phyloP scores from a whole-genome alignment of 2,888 invertebrate species.

The Choreutis nemorana region DNA sequence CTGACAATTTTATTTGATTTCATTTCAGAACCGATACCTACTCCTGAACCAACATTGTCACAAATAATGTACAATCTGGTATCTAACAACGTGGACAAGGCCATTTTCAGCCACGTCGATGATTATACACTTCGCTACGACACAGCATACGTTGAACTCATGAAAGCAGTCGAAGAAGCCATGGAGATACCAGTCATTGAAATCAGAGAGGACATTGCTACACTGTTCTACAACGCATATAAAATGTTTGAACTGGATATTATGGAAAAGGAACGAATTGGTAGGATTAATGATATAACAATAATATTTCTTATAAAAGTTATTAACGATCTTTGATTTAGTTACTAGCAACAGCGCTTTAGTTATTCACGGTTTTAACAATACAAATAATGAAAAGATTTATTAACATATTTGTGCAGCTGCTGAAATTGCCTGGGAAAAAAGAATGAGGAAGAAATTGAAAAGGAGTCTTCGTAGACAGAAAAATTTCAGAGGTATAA shows the following conservation, averaged over 20 bases:
- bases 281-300: slow-evolving; percentile 22
- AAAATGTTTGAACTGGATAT: slow-evolving; percentile 34
- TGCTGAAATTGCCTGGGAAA: slow-evolving; percentile 46
- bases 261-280: slow-evolving; percentile 35
- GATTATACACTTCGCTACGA: slow-evolving; percentile 35
- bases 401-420: slow-evolving; percentile 22
- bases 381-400: not conserved
- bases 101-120: slow-evolving; percentile 30
- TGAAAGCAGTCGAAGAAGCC: slow-evolving; percentile 37
- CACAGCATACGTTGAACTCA: slow-evolving; percentile 42
- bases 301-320: too few relatives aligned
- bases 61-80: slow-evolving; percentile 27
- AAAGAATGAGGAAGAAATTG: slow-evolving; percentile 47
- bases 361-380: too few relatives aligned
- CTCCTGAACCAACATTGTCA: slow-evolving; percentile 36
- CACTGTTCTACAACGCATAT: slow-evolving; percentile 30
- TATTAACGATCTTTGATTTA: too few relatives aligned
- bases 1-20: too few relatives aligned
- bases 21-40: slow-evolving; percentile 31
- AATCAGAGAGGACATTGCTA: slow-evolving; percentile 34
- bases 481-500: slow-evolving; percentile 43
- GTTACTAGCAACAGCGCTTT: too few relatives aligned
- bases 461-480: slow-evolving; percentile 34
- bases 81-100: slow-evolving; percentile 44
- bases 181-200: slow-evolving; percentile 51